These are phyloP conservation scores for Dolichopus griseipennis DNA, from an alignment of 2,888 invertebrate species.

Conservation along the genomic window DNA sequence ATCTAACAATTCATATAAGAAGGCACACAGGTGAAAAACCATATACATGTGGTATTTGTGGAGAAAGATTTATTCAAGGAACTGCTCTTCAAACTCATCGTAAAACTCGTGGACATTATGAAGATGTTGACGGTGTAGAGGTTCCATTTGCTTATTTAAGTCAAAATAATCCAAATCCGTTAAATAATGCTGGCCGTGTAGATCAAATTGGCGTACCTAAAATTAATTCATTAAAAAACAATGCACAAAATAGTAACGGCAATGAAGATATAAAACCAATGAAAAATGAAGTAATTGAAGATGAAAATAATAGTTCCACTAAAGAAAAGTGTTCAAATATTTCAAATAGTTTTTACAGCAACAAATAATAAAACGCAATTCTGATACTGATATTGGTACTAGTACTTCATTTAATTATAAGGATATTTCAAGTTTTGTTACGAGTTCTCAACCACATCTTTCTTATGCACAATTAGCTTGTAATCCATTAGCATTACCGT, in stretches of 20 bases:
- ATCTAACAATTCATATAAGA: conserved; percentile 58
- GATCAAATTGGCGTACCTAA: conserved; percentile 9
- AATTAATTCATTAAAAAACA: neutral
- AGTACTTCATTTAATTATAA: conserved; percentile 2
- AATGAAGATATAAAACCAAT: neutral
- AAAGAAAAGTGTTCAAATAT: neutral
- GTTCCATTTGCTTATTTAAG: conserved; percentile 9
- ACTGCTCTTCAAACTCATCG: conserved; percentile 55
- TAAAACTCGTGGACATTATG: conserved; percentile 36
- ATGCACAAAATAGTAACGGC: neutral
- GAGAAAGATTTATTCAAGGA: conserved; percentile 59
- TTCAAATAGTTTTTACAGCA: neutral
- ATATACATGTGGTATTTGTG: conserved; percentile 57
- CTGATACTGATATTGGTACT: neutral
- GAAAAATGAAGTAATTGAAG: neutral
- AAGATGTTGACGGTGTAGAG: neutral
- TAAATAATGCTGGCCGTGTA: conserved; percentile 7
- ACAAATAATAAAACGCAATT: neutral
- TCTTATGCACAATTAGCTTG: neutral
- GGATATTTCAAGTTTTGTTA: neutral
- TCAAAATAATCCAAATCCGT: conserved; percentile 10
- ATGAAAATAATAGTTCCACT: neutral
- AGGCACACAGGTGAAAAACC: conserved; percentile 62
- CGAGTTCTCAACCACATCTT: neutral
- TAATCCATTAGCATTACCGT: neutral